Base-by-base conservation (phyloP, 2,888 invertebrate genomes). In the Lepetodrilus schrolli region DNA sequence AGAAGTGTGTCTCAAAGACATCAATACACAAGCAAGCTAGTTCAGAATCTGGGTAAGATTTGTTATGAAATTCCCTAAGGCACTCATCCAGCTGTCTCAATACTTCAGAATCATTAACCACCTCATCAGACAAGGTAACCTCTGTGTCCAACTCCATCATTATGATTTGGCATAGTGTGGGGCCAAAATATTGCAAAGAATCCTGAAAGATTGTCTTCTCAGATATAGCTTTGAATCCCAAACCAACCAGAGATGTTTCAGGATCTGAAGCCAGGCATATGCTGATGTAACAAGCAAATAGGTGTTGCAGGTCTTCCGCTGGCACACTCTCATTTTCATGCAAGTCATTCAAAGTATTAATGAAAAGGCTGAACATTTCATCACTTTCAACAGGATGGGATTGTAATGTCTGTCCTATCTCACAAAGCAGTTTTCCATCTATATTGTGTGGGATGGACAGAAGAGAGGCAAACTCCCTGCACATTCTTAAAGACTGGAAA, bases 381-480 rank as follows among this genome's bases (percentile, higher is more conserved):
- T 70, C 49, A 34, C 34, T 34, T 10, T 49, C 70, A 43, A 70
- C 34, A 26, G n/a, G 30, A 13, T 50, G 8, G 23, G 10, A n/a
- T 17, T 17, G 10, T 1, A 70, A 20, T 17, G 17, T n/a, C 13
- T 50, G 23, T 8, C 75, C 75, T 43, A 75, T 21, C 2, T 48
- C 65, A 26, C 17, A 23, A n/a, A 75, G 49, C 1, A 4, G 8
- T 20, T 20, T 37, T 58, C 17, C 21, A 17, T 30, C 26, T 10
- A 69, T 21, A 26, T 69, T 36, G 26, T 48, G 66, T 13, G 72
- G 75, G 48, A 72, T 26, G 0, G 66, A 36, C 17, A 75, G 34
- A 34, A 69, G n/a, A 7, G 58, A 48, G 10, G 76, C 69, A 58
- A 76, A 47, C 68, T 76, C 76, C 58, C 48, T 74, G 38, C 76